phyloP scores from a whole-genome alignment of 2,113 vertebrate species.

The Paralichthys olivaceus region DNA sequence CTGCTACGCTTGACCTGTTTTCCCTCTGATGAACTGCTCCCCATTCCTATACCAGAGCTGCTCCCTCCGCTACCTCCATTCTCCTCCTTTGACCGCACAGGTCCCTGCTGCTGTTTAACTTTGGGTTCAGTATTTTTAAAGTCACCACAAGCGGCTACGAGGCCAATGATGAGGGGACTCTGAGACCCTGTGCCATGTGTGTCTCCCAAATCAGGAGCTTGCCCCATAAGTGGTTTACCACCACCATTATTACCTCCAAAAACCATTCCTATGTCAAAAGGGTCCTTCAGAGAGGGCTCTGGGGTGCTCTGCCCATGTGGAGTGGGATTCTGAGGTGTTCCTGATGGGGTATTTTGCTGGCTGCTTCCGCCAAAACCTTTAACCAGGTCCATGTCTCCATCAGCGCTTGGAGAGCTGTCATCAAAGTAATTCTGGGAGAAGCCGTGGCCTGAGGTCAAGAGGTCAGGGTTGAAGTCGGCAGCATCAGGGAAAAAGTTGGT shows the following conservation, averaged over 20 bases:
- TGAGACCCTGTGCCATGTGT: slow-evolving; percentile 87
- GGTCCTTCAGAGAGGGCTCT: slow-evolving; percentile 83
- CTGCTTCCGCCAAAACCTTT: slow-evolving; percentile 88
- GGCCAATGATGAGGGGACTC: slow-evolving; percentile 88
- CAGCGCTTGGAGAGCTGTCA: slow-evolving; percentile 95
- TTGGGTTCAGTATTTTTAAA: slow-evolving; percentile 88
- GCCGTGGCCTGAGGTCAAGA: slow-evolving; percentile 88
- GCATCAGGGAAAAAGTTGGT: slow-evolving; percentile 94
- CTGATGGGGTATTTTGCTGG: slow-evolving; percentile 84
- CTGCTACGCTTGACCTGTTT: slow-evolving; percentile 95
- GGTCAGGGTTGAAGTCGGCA: slow-evolving; percentile 95
- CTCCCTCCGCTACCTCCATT: slow-evolving; percentile 83
- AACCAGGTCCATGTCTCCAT: slow-evolving; percentile 93
- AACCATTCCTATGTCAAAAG: slow-evolving; percentile 83
- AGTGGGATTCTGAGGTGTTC: slow-evolving; percentile 84
- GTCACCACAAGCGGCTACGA: slow-evolving; percentile 61
- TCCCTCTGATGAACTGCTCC: slow-evolving; percentile 84
- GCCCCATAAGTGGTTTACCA: slow-evolving; percentile 82
- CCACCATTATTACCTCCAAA: slow-evolving; percentile 79
- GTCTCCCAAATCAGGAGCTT: slow-evolving; percentile 90
- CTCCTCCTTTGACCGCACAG: slow-evolving; percentile 83
- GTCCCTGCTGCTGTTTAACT: slow-evolving; percentile 78
- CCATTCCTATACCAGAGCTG: slow-evolving; percentile 80
- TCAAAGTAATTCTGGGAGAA: slow-evolving; percentile 94
- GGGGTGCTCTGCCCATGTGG: slow-evolving; percentile 84